These are phyloP conservation scores for Lepidochrysops patricia DNA, from an alignment of 2,888 invertebrate species.

Conservation along the genomic window DNA sequence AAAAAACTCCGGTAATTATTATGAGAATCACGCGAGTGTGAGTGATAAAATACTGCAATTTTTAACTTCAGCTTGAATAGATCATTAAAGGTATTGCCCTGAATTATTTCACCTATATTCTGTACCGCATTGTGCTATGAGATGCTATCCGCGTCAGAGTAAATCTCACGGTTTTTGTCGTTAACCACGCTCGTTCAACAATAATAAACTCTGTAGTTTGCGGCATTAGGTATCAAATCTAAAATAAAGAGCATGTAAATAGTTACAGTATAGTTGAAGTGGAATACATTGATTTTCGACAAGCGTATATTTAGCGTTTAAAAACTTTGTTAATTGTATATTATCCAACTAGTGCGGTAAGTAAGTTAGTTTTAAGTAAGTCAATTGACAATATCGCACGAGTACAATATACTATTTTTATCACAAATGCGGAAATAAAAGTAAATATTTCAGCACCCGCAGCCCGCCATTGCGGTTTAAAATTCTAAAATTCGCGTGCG, in stretches of 20 bases:
- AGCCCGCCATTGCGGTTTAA: too few species aligned
- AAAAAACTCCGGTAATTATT: neutral
- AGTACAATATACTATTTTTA: too few species aligned
- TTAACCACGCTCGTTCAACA: neutral
- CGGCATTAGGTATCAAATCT: neutral
- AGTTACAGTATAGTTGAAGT: neutral
- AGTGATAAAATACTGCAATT: neutral
- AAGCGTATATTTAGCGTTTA: too few species aligned
- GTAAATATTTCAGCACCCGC: too few species aligned
- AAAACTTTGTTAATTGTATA: too few species aligned
- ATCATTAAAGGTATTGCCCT: slow-evolving; percentile 16
- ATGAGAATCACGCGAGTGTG: neutral
- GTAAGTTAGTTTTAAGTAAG: too few species aligned
- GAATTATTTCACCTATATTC: slow-evolving; percentile 16
- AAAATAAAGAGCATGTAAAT: neutral
- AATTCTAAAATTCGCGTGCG: too few species aligned
- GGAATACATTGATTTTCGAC: too few species aligned
- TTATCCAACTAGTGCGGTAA: too few species aligned
- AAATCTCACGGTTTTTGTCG: slow-evolving; percentile 17
- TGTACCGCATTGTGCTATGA: slow-evolving; percentile 15
- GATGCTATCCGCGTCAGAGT: slow-evolving; percentile 19
- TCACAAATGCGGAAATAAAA: too few species aligned
- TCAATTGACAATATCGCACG: too few species aligned
- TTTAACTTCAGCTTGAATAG: slow-evolving; percentile 1
- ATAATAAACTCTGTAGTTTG: neutral